Evolutionary conservation across 2,113 vertebrate species (phyloP), one percentile per base, ranked within the genome.

Genomic region (Sterrhoptilus dennistouni): DNA sequence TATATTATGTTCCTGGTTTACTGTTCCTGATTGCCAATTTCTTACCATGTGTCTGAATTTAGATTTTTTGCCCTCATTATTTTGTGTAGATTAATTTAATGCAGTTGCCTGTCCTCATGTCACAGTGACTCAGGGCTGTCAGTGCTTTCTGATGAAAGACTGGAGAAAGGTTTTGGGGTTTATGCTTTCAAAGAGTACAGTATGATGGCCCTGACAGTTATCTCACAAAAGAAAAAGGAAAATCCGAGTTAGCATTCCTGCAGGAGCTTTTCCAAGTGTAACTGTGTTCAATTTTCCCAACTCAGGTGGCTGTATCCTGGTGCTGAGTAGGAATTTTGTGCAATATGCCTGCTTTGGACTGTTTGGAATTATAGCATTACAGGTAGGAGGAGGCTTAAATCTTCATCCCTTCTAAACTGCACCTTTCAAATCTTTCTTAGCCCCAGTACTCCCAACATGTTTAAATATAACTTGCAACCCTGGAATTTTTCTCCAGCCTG

Each of bases 281-380:
- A 93, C 90, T 71, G 76, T 74, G 69, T 64, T 74, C 40, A 22
- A 79, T 69, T 75, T 93, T 38, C 85, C 75, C 52, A 44, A 78
- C 72, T 69, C 98, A 99, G 99, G 99, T 25, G 99, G 99, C 91
- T 99, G 99, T 89, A 98, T 99, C 96, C 98, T 99, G 95, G 98
- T 99, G 96, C 97, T 99, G 96, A 99, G 99, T 98, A 99, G 99
- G 97, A 99, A 99, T 98, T 99, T 99, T 96, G 99, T 99, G 98
- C 99, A 99, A 94, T 99, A 99, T 74, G 99, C 99, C 92, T 99
- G 99, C 97, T 99, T 99, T 78, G 99, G 99, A 95, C 98, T 99
- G 90, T 99, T 99, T 84, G 99, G 99, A 66, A 99, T 99, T 97
- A 99, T 99, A 95, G 99, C 99, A 12, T 97, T 99, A 98, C 99